Conservation (phyloP, 53 echinoderm and acorn worm species). For the Crossaster papposus region DNA sequence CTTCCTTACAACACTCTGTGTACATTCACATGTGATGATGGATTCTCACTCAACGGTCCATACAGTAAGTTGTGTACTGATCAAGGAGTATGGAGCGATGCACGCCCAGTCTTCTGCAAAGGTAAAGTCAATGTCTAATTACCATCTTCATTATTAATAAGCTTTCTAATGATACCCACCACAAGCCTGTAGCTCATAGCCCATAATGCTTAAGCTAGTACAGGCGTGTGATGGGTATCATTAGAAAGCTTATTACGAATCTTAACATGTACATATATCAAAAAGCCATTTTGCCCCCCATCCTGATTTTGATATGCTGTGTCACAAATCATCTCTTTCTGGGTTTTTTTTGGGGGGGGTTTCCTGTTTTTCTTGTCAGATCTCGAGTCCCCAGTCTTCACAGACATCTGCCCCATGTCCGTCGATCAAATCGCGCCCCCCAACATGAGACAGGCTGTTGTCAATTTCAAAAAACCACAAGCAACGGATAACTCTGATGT, state of each 20-base stretch:
- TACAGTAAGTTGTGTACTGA: slow-evolving; percentile 69
- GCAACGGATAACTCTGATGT: slow-evolving; percentile 80
- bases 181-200: too few species aligned
- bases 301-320: too few species aligned
- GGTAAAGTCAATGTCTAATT: slow-evolving; percentile 46
- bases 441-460: slow-evolving; percentile 20
- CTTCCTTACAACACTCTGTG: slow-evolving; percentile 74
- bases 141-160: too few species aligned
- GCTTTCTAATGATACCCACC: too few species aligned
- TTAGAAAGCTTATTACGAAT: too few species aligned
- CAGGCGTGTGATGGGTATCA: too few species aligned
- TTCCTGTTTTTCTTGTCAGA: slow-evolving; percentile 24
- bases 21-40: slow-evolving; percentile 69
- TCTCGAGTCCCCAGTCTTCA: slow-evolving; percentile 70
- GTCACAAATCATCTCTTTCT: too few species aligned
- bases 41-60: slow-evolving; percentile 73
- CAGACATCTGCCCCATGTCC: slow-evolving; percentile 65
- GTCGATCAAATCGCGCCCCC: slow-evolving; percentile 46
- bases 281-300: too few species aligned
- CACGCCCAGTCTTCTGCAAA: slow-evolving; percentile 60
- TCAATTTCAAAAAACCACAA: slow-evolving; percentile 53
- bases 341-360: neutral
- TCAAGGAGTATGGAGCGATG: slow-evolving; percentile 77
- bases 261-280: too few species aligned
- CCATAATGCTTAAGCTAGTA: too few species aligned